Conservation (phyloP, 2,888 invertebrate genomes). For the Melieria crassipennis region DNA sequence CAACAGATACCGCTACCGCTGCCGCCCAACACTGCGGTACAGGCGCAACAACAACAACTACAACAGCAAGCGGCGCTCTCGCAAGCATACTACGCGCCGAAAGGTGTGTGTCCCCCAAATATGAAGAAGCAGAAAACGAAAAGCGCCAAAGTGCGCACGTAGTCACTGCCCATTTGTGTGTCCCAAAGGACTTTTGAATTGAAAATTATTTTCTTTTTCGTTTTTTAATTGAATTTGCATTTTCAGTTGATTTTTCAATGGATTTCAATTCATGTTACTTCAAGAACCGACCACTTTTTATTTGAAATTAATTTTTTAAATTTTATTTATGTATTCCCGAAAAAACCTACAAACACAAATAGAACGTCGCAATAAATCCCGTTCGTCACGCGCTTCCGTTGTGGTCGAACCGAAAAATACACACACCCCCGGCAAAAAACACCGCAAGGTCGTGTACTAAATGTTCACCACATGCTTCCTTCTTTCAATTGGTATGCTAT, state of each 20-base stretch:
- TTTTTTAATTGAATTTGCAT: neutral
- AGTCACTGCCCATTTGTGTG: neutral
- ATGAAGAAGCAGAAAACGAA: neutral
- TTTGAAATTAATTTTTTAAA: slow-evolving; percentile 22
- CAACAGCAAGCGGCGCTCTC: slow-evolving; percentile 51
- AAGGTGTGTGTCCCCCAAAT: slow-evolving; percentile 68
- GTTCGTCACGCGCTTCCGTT: slow-evolving; percentile 42
- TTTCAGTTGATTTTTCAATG: neutral
- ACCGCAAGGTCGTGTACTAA: slow-evolving; percentile 57
- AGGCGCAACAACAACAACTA: slow-evolving; percentile 46
- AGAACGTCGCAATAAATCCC: slow-evolving; percentile 61
- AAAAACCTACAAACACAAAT: slow-evolving; percentile 43
- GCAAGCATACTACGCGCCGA: slow-evolving; percentile 77
- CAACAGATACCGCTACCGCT: slow-evolving; percentile 60
- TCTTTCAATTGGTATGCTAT: slow-evolving; percentile 7
- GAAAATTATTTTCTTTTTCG: neutral
- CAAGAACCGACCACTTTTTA: neutral
- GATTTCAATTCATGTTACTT: neutral
- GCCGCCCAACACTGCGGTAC: slow-evolving; percentile 51
- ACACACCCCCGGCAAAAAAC: slow-evolving; percentile 46
- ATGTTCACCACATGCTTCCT: neutral
- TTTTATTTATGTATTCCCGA: slow-evolving; percentile 37
- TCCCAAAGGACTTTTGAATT: too few species aligned
- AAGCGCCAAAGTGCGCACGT: neutral
- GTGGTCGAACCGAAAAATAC: slow-evolving; percentile 38